Conservation (phyloP, 2,797 vertebrate species). For the Hydrolagus colliei region DNA sequence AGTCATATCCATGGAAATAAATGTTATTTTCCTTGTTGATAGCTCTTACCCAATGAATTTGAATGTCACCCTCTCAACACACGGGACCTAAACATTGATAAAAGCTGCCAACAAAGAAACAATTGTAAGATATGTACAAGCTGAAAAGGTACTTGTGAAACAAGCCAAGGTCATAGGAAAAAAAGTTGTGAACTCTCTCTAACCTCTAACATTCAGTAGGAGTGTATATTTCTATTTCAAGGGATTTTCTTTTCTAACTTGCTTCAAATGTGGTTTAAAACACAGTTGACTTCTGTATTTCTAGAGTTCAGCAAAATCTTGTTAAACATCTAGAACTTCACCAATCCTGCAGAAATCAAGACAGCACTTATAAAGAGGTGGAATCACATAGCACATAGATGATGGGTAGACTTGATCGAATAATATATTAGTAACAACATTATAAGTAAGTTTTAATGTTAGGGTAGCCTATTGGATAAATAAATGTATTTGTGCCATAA, state of each 20-base stretch:
- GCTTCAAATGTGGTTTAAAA: not conserved
- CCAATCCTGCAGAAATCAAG: not conserved
- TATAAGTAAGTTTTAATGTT: slow-evolving; percentile 26
- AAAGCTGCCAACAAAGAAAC: slow-evolving; percentile 21
- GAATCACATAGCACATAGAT: not conserved
- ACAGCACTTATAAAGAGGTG: not conserved
- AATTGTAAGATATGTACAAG: not conserved
- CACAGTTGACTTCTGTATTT: slow-evolving; percentile 1
- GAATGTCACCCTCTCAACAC: not conserved
- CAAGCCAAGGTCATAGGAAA: slow-evolving; percentile 22
- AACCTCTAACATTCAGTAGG: not conserved
- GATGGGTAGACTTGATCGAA: not conserved
- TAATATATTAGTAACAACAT: not conserved
- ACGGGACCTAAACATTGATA: slow-evolving; percentile 10
- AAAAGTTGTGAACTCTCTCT: slow-evolving; percentile 25
- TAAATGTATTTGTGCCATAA: no score
- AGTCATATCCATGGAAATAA: not conserved
- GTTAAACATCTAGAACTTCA: not conserved
- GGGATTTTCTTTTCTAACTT: not conserved
- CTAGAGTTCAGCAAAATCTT: not conserved
- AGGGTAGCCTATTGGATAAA: no score
- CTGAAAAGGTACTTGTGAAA: no score
- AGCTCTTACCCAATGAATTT: no score
- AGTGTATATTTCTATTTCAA: not conserved
- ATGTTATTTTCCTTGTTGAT: not conserved